These are phyloP conservation scores for Macropodus opercularis DNA, from an alignment of 2,797 vertebrate species.

Conservation along the genomic window DNA sequence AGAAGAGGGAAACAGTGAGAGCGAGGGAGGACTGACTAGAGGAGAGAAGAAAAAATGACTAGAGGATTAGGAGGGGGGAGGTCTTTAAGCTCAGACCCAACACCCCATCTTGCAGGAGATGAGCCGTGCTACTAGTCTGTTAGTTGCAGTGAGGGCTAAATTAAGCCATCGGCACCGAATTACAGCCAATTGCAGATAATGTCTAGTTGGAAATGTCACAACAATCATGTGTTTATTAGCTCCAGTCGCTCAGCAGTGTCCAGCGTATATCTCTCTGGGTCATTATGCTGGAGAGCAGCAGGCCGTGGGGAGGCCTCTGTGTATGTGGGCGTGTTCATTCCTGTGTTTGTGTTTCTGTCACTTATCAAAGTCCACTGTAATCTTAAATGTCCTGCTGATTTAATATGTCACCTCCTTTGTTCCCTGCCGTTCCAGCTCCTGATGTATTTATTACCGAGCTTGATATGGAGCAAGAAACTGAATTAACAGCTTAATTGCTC, in stretches of 20 bases:
- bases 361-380: constrained; percentile 42
- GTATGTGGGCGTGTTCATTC: constrained; percentile 18
- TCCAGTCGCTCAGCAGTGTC: constrained; percentile 38
- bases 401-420: constrained; percentile 5
- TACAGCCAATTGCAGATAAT: constrained; percentile 55
- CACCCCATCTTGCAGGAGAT: constrained; percentile 59
- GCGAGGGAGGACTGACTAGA: background rate
- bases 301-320: constrained; percentile 21
- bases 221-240: constrained; percentile 66
- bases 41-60: constrained; percentile 7
- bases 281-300: constrained; percentile 44
- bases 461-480: constrained; percentile 2
- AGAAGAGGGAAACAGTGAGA: constrained; percentile 1
- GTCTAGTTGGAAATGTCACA: constrained; percentile 63
- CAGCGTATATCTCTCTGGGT: constrained; percentile 30
- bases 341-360: constrained; percentile 23
- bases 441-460: constrained; percentile 18
- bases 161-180: constrained; percentile 59
- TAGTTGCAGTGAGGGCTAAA: constrained; percentile 18
- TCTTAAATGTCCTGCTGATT: constrained; percentile 13
- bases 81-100: constrained; percentile 43
- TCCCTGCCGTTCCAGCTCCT: background rate
- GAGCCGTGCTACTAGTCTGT: constrained; percentile 36
- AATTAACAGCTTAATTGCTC: constrained; percentile 45
- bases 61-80: constrained; percentile 45